Conservation (phyloP, 1,140 invertebrate genomes). For the Tetragonula clypearis region DNA sequence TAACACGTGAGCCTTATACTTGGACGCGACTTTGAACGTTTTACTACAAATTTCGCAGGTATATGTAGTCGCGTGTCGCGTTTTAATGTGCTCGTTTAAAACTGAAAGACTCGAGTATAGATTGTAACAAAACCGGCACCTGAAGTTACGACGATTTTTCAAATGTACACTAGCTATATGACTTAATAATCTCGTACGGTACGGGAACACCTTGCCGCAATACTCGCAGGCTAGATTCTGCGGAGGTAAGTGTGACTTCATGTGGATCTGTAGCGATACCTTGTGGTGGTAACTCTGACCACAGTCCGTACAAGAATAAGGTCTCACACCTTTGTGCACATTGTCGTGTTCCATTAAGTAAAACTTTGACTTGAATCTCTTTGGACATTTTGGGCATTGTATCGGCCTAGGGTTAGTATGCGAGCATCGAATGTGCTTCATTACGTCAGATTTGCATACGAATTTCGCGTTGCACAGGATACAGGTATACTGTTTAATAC, state of each 20-base stretch:
- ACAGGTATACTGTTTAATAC: slow-evolving; percentile 87
- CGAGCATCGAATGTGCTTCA: slow-evolving; percentile 80
- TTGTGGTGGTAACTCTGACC: slow-evolving; percentile 80
- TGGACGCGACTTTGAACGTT: slow-evolving; percentile 79
- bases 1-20: slow-evolving; percentile 78
- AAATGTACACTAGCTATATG: slow-evolving; percentile 80
- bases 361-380: slow-evolving; percentile 80
- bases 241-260: slow-evolving; percentile 79
- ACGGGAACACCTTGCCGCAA: slow-evolving; percentile 80
- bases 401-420: slow-evolving; percentile 80
- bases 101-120: slow-evolving; percentile 79
- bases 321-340: slow-evolving; percentile 79
- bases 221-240: slow-evolving; percentile 81
- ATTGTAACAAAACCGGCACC: slow-evolving; percentile 81
- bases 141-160: slow-evolving; percentile 79
- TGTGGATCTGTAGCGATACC: slow-evolving; percentile 80
- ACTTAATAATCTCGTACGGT: slow-evolving; percentile 78
- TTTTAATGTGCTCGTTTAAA: slow-evolving; percentile 79
- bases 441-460: slow-evolving; percentile 80
- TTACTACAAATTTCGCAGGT: slow-evolving; percentile 79
- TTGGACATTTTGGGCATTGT: slow-evolving; percentile 80
- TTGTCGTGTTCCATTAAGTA: slow-evolving; percentile 80
- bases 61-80: slow-evolving; percentile 78
- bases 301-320: slow-evolving; percentile 78
- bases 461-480: slow-evolving; percentile 84